phyloP scores from a whole-genome alignment of 2,113 vertebrate genomes.

The Phrynocephalus versicolor region DNA sequence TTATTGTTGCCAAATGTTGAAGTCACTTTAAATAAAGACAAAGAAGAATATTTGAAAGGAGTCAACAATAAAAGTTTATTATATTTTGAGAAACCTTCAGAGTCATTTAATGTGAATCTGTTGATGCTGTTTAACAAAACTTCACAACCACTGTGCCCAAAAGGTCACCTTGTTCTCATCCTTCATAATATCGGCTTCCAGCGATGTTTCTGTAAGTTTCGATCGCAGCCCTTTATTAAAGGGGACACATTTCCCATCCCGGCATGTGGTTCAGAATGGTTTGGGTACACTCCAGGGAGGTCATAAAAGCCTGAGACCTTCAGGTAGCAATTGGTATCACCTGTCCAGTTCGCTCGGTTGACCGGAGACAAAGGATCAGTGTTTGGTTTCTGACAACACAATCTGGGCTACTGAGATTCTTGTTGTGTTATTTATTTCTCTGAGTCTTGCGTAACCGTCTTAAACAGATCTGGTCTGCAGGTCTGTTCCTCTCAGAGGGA shows the following conservation, averaged over 20 bases:
- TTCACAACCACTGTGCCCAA: no score
- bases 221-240: neutral
- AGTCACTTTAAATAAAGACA: no score
- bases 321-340: no score
- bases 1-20: no score
- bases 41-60: no score
- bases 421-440: neutral
- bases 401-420: neutral
- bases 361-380: neutral
- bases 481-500: slow-evolving; percentile 4
- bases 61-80: no score
- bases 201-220: neutral
- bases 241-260: neutral
- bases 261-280: neutral
- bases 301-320: neutral
- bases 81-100: no score
- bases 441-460: neutral
- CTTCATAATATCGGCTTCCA: no score
- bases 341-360: neutral
- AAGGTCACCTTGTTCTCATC: neutral
- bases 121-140: no score
- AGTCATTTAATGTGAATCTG: no score
- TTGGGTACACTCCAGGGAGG: neutral
- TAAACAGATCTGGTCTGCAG: neutral
- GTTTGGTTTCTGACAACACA: neutral